Conservation (phyloP, 2,113 vertebrate species). For the Peromyscus maniculatus region DNA sequence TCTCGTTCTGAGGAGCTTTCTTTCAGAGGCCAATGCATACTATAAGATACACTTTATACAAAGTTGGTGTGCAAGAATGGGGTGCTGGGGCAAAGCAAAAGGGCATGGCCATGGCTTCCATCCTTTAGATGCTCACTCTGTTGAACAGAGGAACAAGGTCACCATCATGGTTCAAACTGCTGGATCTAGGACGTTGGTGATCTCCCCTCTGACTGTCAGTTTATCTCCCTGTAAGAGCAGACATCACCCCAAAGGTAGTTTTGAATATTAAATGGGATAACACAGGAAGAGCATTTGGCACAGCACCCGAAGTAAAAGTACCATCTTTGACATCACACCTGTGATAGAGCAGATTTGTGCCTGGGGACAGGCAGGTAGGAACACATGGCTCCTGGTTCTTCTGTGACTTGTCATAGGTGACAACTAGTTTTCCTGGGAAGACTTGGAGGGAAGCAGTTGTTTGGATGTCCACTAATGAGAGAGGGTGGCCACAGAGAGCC, state of each 20-base stretch:
- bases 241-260: neutral
- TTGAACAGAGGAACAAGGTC: neutral
- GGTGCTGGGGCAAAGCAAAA: too few species aligned
- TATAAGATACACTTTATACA: neutral
- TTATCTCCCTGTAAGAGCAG: neutral
- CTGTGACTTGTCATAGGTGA: neutral
- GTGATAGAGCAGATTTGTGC: neutral
- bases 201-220: too few species aligned
- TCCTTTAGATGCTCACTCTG: neutral
- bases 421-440: neutral
- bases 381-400: neutral
- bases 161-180: neutral
- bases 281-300: neutral
- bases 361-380: too few species aligned
- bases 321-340: accelerated
- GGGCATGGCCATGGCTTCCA: too few species aligned
- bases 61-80: too few species aligned
- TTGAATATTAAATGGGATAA: neutral
- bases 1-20: neutral
- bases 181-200: neutral
- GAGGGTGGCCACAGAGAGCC: neutral
- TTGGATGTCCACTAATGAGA: neutral
- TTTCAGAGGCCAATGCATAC: neutral
- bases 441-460: neutral
- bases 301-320: neutral